A percentile compares a stretch with the other conserved stretches of the same genome.
Conservation (phyloP, 2,113 vertebrate species). For the Rhinoptilus africanus region DNA sequence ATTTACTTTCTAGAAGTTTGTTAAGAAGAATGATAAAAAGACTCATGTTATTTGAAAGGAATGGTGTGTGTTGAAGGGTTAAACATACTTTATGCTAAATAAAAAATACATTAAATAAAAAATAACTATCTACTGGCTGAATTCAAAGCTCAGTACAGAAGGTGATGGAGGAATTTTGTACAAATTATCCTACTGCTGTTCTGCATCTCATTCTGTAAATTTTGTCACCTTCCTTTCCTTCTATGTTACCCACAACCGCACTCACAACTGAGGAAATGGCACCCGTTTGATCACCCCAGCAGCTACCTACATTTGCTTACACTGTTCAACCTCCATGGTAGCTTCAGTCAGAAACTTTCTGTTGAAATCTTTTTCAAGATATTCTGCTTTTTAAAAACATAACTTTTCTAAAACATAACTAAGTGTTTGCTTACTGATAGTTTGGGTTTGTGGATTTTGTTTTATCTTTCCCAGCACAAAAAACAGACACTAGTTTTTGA, state of each 20-base stretch:
- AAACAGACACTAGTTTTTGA: not conserved
- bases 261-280: not conserved
- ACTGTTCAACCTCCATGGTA: not conserved
- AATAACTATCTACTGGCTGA: not conserved
- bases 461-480: not conserved
- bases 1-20: not conserved
- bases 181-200: not conserved
- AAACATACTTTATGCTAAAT: not conserved
- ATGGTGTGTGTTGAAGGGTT: not conserved
- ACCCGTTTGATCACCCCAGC: not conserved
- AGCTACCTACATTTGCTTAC: not conserved
- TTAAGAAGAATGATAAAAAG: not conserved
- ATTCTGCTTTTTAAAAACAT: not conserved
- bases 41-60: not conserved
- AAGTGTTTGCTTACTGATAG: not conserved
- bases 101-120: not conserved
- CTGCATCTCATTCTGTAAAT: not conserved
- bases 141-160: not conserved
- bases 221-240: not conserved
- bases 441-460: not conserved
- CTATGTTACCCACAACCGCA: not conserved
- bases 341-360: not conserved
- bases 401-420: not conserved
- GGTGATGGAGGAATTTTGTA: not conserved
- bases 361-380: not conserved